These are phyloP conservation scores for Halichoerus grypus DNA, from an alignment of 2,113 vertebrate genomes.

Conservation along the genomic window DNA sequence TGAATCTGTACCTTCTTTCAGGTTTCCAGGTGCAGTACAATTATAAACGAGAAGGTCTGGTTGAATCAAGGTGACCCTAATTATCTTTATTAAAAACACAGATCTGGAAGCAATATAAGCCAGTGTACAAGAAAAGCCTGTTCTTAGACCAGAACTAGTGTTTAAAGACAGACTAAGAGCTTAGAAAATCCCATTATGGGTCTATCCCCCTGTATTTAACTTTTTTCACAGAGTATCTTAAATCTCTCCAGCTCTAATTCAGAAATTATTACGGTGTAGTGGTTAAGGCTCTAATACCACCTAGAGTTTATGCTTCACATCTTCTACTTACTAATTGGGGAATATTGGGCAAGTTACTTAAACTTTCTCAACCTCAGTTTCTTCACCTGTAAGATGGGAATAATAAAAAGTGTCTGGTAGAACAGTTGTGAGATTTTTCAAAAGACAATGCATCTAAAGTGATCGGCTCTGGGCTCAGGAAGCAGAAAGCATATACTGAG, in stretches of 20 bases:
- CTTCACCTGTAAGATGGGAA: not conserved
- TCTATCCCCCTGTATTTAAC: not conserved
- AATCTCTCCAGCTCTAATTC: not conserved
- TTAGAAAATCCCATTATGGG: constrained; percentile 11
- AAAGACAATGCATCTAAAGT: not conserved
- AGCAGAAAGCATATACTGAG: not conserved
- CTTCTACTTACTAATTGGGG: not conserved
- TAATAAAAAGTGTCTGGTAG: not conserved
- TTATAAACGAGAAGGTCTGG: constrained; percentile 64
- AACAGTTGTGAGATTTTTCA: not conserved
- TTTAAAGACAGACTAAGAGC: constrained; percentile 51
- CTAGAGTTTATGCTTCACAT: not conserved
- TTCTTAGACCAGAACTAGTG: constrained; percentile 29
- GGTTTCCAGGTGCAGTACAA: constrained; percentile 75
- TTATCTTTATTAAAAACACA: constrained; percentile 80
- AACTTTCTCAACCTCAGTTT: not conserved
- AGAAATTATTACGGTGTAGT: not conserved
- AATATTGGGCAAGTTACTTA: not conserved
- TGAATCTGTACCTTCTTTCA: constrained; percentile 53
- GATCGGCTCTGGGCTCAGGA: not conserved
- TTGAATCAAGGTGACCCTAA: constrained; percentile 73
- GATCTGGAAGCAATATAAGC: constrained; percentile 26
- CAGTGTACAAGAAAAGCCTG: constrained; percentile 60
- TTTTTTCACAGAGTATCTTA: not conserved
- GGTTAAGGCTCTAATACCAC: not conserved